Evolutionary conservation across 2,888 invertebrate genomes (phyloP), one percentile per base, ranked within the genome.

Genomic region (Lamproptera curius): DNA sequence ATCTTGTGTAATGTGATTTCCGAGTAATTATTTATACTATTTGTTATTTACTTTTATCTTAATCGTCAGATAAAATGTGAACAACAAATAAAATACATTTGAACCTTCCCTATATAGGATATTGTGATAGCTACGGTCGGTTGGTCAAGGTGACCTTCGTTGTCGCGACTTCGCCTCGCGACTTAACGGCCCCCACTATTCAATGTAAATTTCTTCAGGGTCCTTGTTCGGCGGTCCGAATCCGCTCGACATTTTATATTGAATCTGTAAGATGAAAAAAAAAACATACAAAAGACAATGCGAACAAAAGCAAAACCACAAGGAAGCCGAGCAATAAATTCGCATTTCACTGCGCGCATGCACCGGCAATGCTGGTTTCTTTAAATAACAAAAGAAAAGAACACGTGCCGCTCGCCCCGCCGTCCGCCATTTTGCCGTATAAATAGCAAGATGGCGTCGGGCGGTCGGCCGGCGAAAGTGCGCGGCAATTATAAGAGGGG

Each of bases 381-480:
- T 67, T 65, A 70, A 68, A 72, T 75, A 75, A 75, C 3, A 70
- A 74, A 74, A 81, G 76, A 72, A 75, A 77, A 73, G 69, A 79
- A 74, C 82, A 80, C 76, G 78, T 79, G 76, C 69, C 76, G 72
- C 62, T 64, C 61, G 55, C 63, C 28, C 28, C 28, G 28, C 28
- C 28, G 74, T 71, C 81, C 73, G 84, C 86, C 85, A 85, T 86
- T 83, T 86, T 84, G 85, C 78, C 74, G 73, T 80, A 79, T 83
- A 82, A 84, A 84, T 82, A 79, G 81, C 82, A 85, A 86, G 76
- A 87, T 86, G 87, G 86, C 84, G 82, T 69, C 71, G 69, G 62
- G 67, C 73, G 67, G 76, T 70, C 69, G 71, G 78, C 72, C 76
- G 85, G 86, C 82, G 85, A 87, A 87, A 87, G 86, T 86, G 79